Conservation (phyloP, 2,888 invertebrate genomes). For the Cyrtodaria siliqua region DNA sequence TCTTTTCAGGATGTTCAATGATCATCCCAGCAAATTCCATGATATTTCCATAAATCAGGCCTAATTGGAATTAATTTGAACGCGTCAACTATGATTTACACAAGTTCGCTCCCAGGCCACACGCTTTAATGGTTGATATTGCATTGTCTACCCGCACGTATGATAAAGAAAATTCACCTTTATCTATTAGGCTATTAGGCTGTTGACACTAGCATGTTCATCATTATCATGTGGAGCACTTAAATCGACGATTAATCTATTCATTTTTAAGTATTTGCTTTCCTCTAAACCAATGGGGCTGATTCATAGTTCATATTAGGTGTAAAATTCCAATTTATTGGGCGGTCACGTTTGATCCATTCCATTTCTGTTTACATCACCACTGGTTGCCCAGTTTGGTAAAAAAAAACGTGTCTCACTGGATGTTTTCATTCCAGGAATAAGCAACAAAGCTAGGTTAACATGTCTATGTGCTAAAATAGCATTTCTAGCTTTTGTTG, state of each 20-base stretch:
- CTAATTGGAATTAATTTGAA: conserved; percentile 46
- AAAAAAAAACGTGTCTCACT: too few relatives aligned
- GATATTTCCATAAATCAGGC: conserved; percentile 45
- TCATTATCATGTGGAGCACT: conserved; percentile 55
- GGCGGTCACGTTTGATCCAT: too few relatives aligned
- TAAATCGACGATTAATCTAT: conserved; percentile 58
- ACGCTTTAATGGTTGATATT: conserved; percentile 33
- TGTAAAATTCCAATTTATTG: too few relatives aligned
- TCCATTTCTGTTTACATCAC: too few relatives aligned
- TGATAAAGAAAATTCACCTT: conserved; percentile 39
- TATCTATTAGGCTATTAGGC: conserved; percentile 58
- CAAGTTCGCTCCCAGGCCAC: conserved; percentile 20
- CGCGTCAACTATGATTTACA: conserved; percentile 57
- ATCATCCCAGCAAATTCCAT: conserved; percentile 50
- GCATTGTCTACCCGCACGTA: conserved; percentile 63
- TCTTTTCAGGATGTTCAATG: conserved; percentile 51
- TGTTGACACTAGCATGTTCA: conserved; percentile 48
- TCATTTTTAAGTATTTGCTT: conserved; percentile 54
- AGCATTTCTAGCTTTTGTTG: too few relatives aligned
- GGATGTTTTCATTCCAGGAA: too few relatives aligned
- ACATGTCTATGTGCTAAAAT: too few relatives aligned
- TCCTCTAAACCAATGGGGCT: conserved; percentile 45
- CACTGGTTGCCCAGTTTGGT: too few relatives aligned
- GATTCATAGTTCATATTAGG: too few relatives aligned
- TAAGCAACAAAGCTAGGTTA: too few relatives aligned